Evolutionary conservation across 35 echinoderm and acorn worm genomes (phyloP).

Genomic region (Hemicentrotus pulcherrimus): DNA sequence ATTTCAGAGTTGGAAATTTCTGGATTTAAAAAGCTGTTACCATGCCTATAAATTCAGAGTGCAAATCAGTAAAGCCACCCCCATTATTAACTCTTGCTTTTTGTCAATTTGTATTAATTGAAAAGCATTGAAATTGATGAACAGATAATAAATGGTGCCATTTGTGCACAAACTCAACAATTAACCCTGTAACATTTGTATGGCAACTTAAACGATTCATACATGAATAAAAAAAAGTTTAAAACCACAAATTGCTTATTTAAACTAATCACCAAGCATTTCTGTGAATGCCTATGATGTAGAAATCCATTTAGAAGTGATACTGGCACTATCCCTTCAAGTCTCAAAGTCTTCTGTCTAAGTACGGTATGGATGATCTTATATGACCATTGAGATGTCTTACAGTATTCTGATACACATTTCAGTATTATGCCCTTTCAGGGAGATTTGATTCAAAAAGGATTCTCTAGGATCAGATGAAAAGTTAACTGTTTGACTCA

Average conservation of each 20-base stretch:
- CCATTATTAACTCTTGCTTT: not conserved
- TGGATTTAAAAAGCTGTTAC: too few relatives aligned
- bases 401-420: conserved; percentile 24
- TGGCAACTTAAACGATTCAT: too few relatives aligned
- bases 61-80: not conserved
- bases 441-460: not conserved
- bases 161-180: not conserved
- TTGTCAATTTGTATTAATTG: not conserved
- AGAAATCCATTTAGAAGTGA: too few relatives aligned
- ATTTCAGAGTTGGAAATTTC: too few relatives aligned
- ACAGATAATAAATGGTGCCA: not conserved
- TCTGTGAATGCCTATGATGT: too few relatives aligned
- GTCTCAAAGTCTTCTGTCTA: not conserved
- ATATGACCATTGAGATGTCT: not conserved
- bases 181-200: not conserved
- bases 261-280: too few relatives aligned
- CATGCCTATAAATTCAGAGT: too few relatives aligned
- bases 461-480: not conserved
- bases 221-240: too few relatives aligned
- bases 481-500: not conserved
- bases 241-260: too few relatives aligned
- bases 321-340: not conserved
- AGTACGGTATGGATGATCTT: not conserved
- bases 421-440: conserved; percentile 16
- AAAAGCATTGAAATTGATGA: not conserved